phyloP scores from a whole-genome alignment of 23 tunicate genomes.

The Diplosoma virens region DNA sequence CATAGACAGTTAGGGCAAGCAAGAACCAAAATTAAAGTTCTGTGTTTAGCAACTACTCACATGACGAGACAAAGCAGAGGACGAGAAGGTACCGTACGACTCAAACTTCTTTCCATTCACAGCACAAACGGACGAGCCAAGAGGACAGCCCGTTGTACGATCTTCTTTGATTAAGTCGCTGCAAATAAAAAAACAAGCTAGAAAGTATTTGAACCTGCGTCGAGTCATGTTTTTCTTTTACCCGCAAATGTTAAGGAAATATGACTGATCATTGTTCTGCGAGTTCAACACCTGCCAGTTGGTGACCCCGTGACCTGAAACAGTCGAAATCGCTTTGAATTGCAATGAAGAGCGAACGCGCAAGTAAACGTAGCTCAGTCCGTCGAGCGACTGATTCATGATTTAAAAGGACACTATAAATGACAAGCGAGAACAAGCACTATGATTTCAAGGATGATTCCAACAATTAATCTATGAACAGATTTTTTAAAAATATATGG shows the following conservation, averaged over 20 bases:
- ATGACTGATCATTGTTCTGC: neutral
- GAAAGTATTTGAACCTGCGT: neutral
- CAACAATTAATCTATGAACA: too few relatives aligned
- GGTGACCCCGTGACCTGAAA: conserved; percentile 10
- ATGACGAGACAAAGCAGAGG: conserved; percentile 11
- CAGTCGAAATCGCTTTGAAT: neutral
- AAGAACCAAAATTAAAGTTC: too few relatives aligned
- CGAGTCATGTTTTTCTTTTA: neutral
- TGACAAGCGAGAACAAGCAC: too few relatives aligned
- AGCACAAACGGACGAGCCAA: conserved; percentile 44
- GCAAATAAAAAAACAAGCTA: neutral
- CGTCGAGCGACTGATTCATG: too few relatives aligned
- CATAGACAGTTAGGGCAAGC: too few relatives aligned
- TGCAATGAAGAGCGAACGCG: too few relatives aligned
- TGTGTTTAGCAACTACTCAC: too few relatives aligned
- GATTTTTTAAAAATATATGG: too few relatives aligned
- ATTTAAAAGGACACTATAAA: too few relatives aligned
- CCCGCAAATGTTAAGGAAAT: conserved; percentile 63
- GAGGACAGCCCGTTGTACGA: conserved; percentile 4
- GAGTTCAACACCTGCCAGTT: conserved; percentile 52
- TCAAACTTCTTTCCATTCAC: neutral
- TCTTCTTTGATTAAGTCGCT: conserved; percentile 23
- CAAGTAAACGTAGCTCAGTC: too few relatives aligned
- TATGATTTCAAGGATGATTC: too few relatives aligned
- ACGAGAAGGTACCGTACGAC: conserved; percentile 35